Evolutionary conservation across 1,140 invertebrate genomes (phyloP), one percentile per base, ranked within the genome.

Genomic region (Oncopeltus fasciatus): DNA sequence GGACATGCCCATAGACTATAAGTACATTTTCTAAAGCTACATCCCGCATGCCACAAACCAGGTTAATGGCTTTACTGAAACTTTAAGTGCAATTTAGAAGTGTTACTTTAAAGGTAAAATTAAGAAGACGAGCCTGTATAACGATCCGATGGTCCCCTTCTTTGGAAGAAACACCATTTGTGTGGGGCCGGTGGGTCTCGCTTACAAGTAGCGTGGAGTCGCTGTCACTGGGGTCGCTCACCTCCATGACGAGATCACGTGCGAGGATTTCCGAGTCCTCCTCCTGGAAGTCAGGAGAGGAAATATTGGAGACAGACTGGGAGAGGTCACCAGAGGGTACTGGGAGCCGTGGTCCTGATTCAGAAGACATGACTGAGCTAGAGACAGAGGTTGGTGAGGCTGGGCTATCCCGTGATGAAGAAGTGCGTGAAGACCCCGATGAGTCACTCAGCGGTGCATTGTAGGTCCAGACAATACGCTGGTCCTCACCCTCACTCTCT

Each of bases 401-500:
- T 20, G 84, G 88, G 24, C 82, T 88, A 67, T 81, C 78, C 69
- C 82, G 84, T 73, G 81, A 78, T 31, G 77, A 75, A 18, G 65
- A 65, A n/a, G 62, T 43, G 16, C 66, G 62, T 8, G 49, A 33
- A 43, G 31, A 56, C 49, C 14, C n/a, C 0, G 43, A 51, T 21
- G 59, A 59, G 44, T 66, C 60, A 24, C 64, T 58, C 18, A 60
- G 26, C 14, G 88, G 86, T 26, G 88, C 87, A 74, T 92, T 92
- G 76, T 89, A 90, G n/a, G 88, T 91, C 89, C 89, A 91, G 14
- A 91, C 87, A 66, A 91, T 89, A 64, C 88, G 81, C 69, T 83
- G 79, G 68, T 74, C 68, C 58, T 69, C 66, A 4, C 46, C 60
- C 47, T 69, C 66, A 47, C 62, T 64, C 27, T 65, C 66, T 38